A percentile compares a stretch with the other conserved stretches of the same genome.
Conservation (phyloP, 2,113 vertebrate species). For the Amblyornis subalaris region DNA sequence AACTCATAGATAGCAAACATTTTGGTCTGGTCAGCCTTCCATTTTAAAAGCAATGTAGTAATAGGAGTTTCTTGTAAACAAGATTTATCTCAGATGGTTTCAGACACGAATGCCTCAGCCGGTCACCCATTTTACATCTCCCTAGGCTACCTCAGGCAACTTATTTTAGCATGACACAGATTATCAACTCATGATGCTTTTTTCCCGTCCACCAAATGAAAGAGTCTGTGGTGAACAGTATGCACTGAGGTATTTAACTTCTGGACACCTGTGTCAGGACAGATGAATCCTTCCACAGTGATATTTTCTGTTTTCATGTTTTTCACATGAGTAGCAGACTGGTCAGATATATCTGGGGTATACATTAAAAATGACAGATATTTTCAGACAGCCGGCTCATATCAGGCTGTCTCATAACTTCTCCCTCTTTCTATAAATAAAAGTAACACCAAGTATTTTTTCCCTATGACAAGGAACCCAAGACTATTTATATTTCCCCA, state of each 20-base stretch:
- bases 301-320: not conserved
- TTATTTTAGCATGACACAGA: not conserved
- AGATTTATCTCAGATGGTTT: not conserved
- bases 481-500: conserved; percentile 35
- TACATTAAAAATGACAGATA: conserved; percentile 29
- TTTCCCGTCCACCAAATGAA: not conserved
- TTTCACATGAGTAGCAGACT: not conserved
- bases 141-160: not conserved
- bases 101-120: not conserved
- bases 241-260: not conserved
- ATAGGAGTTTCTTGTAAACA: not conserved
- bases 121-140: not conserved
- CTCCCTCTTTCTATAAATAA: conserved; percentile 49
- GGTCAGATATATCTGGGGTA: conserved; percentile 14
- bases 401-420: conserved; percentile 50
- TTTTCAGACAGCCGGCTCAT: conserved; percentile 17
- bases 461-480: conserved; percentile 28
- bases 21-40: not conserved
- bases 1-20: not conserved
- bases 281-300: not conserved
- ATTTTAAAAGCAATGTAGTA: not conserved
- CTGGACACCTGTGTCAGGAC: not conserved
- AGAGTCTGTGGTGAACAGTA: not conserved
- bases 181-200: not conserved
- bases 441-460: conserved; percentile 46